phyloP scores from a whole-genome alignment of 2,797 vertebrate genomes.

The Phoebastria nigripes region DNA sequence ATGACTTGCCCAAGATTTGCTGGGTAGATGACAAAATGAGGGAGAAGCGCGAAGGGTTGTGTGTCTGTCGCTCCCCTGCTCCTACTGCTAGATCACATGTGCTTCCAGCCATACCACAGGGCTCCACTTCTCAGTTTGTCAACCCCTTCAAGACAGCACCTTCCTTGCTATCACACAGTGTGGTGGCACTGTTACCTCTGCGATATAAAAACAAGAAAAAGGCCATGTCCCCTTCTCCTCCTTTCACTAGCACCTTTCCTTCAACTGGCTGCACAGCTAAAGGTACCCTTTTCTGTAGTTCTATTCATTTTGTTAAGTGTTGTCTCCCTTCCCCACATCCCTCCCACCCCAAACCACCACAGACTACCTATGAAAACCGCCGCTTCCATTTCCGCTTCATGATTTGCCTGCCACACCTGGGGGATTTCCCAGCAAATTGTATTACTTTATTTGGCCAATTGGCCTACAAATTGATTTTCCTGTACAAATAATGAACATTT shows the following conservation, averaged over 20 bases:
- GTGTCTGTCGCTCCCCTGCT: not conserved
- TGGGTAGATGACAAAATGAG: not conserved
- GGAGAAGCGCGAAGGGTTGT: not conserved
- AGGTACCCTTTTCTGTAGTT: not conserved
- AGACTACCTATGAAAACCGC: not conserved
- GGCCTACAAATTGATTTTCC: slow-evolving; percentile 78
- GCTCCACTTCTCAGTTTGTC: not conserved
- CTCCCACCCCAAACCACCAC: not conserved
- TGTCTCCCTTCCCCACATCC: not conserved
- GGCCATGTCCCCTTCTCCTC: not conserved
- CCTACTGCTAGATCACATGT: not conserved
- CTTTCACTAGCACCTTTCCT: not conserved
- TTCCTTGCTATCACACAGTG: fast-evolving
- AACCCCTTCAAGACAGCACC: not conserved
- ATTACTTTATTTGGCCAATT: slow-evolving; percentile 78
- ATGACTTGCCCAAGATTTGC: not conserved
- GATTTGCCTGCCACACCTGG: slow-evolving; percentile 51
- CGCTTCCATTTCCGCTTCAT: not conserved
- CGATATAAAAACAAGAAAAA: fast-evolving
- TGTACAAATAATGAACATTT: slow-evolving; percentile 80
- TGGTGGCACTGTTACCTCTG: not conserved
- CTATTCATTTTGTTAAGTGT: not conserved
- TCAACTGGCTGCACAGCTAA: not conserved
- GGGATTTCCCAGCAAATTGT: slow-evolving; percentile 75
- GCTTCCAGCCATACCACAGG: not conserved